Conservation (phyloP, 2,888 invertebrate genomes). For the Conchocele bisecta region DNA sequence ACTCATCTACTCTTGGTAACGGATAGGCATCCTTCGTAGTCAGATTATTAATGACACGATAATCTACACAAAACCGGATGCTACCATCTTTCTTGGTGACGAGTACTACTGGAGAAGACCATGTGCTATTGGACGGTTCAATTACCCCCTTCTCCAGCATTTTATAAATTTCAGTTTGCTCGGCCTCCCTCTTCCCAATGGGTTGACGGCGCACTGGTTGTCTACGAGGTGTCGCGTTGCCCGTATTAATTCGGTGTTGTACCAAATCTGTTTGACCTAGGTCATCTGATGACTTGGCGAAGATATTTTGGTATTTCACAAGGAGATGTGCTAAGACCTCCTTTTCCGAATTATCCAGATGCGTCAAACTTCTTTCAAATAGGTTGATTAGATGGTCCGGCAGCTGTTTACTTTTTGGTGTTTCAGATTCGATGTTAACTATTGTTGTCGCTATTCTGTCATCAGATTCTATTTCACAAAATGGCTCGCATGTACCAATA, state of each 20-base stretch:
- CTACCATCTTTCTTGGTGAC: slow-evolving; percentile 46
- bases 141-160: slow-evolving; percentile 50
- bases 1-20: slow-evolving; percentile 57
- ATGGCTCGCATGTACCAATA: too few relatives aligned
- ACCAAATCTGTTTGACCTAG: too few relatives aligned
- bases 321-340: too few relatives aligned
- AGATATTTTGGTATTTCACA: too few relatives aligned
- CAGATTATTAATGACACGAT: slow-evolving; percentile 53
- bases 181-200: slow-evolving; percentile 19
- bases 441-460: too few relatives aligned
- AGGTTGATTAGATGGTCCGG: too few relatives aligned
- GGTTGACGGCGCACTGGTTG: slow-evolving; percentile 35
- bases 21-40: slow-evolving; percentile 62
- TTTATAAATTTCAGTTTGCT: slow-evolving; percentile 37
- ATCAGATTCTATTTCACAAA: too few relatives aligned
- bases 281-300: too few relatives aligned
- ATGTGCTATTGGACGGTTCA: slow-evolving; percentile 47
- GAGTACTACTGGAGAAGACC: slow-evolving; percentile 46
- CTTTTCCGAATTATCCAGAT: too few relatives aligned
- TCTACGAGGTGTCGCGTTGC: slow-evolving; percentile 31
- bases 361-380: too few relatives aligned
- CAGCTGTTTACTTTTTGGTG: too few relatives aligned
- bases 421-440: too few relatives aligned
- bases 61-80: slow-evolving; percentile 49
- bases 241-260: slow-evolving; percentile 43